Evolutionary conservation across 2,797 vertebrate genomes (phyloP), one percentile per base, ranked within the genome.

Genomic region (Sardinella longiceps): DNA sequence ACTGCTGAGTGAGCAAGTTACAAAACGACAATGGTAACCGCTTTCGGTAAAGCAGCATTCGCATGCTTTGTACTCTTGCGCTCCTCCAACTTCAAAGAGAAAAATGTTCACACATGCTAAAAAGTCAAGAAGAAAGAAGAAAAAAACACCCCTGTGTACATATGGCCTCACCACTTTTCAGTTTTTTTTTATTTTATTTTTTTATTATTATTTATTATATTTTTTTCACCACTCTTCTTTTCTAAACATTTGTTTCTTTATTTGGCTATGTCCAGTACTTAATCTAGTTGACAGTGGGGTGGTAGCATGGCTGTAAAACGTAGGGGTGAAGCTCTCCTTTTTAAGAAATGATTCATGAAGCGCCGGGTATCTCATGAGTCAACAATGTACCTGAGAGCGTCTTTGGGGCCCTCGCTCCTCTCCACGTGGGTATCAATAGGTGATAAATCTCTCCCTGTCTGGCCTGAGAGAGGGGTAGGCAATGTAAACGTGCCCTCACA

Each of bases 341-440:
- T 92, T 88, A 91, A 91, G 90, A 91, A 89, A 93, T 93, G 94
- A 94, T 94, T 93, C 93, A 94, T 94, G 92, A 89, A 88, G 87
- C 90, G 84, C 88, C 84, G 89, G 63, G 90, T 90, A 93, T 90
- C 92, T 94, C 94, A 94, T 94, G 94, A 94, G 93, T 94, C 94
- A 93, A 94, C 94, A 94, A 93, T 94, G 93, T 94, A 92, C 93
- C 80, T 84, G 86, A 87, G 43, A 87, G 90, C 92, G 92, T 94
- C 92, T 93, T 93, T 88, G 90, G 92, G 92, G 90, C 88, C 70
- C 70, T 77, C 90, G 89, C 83, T 83, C 92, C 89, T 81, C 91
- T 60, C 37, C 89, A 90, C 84, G 89, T 89, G 91, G 90, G 91
- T 92, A 94, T 94, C 93, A 94, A 93, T 92, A 93, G 94, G 91